These are phyloP conservation scores for Coturnix japonica DNA, from an alignment of 2,113 vertebrate species.

Conservation along the genomic window DNA sequence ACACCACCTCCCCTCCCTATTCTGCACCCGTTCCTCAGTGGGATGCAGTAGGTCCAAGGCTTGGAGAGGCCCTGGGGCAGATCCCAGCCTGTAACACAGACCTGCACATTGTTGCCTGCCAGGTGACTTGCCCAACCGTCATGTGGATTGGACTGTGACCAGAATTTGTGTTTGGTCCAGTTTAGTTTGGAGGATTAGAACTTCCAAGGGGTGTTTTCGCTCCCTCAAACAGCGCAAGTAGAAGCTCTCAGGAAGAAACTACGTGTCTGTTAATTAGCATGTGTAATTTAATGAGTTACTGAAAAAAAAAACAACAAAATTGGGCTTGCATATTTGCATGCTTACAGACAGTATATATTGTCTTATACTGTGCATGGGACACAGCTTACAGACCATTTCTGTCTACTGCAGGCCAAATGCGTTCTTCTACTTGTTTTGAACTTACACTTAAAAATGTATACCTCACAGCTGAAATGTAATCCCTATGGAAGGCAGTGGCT, in stretches of 20 bases:
- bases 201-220: background rate
- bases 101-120: background rate
- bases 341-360: background rate
- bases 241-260: background rate
- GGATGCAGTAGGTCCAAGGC: background rate
- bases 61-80: background rate
- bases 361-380: background rate
- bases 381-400: conserved; percentile 31
- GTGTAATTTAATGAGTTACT: background rate
- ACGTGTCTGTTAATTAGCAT: background rate
- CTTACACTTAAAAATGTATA: conserved; percentile 47
- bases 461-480: background rate
- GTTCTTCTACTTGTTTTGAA: conserved; percentile 65
- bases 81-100: background rate
- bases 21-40: background rate
- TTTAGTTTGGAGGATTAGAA: background rate
- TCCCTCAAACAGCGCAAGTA: background rate
- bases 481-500: background rate
- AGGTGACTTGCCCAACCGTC: background rate
- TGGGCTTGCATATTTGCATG: background rate
- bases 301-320: background rate
- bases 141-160: background rate
- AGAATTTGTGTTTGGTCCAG: background rate
- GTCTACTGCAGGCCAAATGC: conserved; percentile 33
- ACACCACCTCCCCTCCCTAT: too few species aligned